phyloP scores from a whole-genome alignment of 92 coral and sea anemone genomes.

The Porites lobata region DNA sequence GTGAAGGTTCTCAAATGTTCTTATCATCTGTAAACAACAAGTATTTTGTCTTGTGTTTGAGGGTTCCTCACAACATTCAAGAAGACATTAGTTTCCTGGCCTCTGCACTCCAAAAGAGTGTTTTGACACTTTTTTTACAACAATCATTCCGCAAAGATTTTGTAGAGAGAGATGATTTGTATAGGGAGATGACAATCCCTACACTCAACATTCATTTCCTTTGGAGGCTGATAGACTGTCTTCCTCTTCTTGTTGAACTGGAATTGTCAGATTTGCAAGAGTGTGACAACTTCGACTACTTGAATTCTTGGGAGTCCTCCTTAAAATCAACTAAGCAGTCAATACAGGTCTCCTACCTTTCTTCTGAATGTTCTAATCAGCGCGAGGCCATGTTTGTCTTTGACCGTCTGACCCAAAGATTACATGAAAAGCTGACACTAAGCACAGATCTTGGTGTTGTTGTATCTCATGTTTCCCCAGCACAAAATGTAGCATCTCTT shows the following conservation, averaged over 20 bases:
- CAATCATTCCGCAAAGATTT: conserved; percentile 6
- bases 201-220: not conserved
- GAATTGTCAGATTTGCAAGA: not conserved
- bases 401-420: not conserved
- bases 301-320: not conserved
- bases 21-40: not conserved
- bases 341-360: not conserved
- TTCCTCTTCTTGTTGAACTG: conserved; percentile 23
- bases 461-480: not conserved
- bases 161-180: not conserved
- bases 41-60: conserved; percentile 3
- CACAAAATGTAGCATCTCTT: not conserved
- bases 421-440: not conserved
- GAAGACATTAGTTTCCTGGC: not conserved
- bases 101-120: conserved; percentile 11
- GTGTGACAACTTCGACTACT: not conserved
- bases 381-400: conserved; percentile 13
- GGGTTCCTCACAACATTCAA: not conserved
- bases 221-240: not conserved
- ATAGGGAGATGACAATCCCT: conserved; percentile 9
- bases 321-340: not conserved
- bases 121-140: conserved; percentile 19
- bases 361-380: not conserved
- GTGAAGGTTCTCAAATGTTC: not conserved
- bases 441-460: not conserved